Base-by-base conservation (phyloP, 1,140 invertebrate species). In the Cotesia glomerata region DNA sequence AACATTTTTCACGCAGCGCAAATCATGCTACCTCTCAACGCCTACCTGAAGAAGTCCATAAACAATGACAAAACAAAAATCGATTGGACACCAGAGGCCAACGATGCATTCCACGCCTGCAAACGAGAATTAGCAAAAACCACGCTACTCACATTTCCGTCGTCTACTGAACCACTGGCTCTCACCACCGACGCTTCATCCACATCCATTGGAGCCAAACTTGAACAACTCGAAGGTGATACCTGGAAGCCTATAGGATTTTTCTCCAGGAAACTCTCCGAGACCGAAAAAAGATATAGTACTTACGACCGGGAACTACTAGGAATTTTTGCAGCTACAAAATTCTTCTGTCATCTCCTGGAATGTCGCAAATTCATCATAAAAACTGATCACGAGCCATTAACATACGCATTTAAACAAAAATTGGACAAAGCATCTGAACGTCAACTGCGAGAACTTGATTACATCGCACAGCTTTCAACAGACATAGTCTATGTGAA, bases 191-290 rank as follows among this genome's bases (percentile, higher is more conserved):
- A 62, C n/a, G 59, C 59, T 0, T 62, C 59, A 32, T 7, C 18
- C 7, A 34, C 32, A 34, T 1, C 7, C 59, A 62, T 62, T 34
- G 59, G 59, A 4, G 59, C 59, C 8, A 32, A 7, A 32, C 59
- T 89, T 4, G 79, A 16, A 82, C 80, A 36, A 78, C 79, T 0
- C 77, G 78, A 76, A 77, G 84, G 0, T 58, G 69, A 7, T 81
- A n/a, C n/a, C 8, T 18, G 14, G 16, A 62, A 8, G 11, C 59
- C 59, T 9, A 5, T 62, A 5, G 34, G 59, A 18, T 62, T 62
- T n/a, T 62, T 62, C 18, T 32, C 26, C 13, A 63, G 61, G 35
- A 63, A 63, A 63, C 61, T 63, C 18, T n/a, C 32, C 11, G 32
- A 35, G 9, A 39, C 61, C 7, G 61, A 63, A n/a, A 63, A 63